phyloP scores from a whole-genome alignment of 1,140 invertebrate species.

The Tenebrio molitor region DNA sequence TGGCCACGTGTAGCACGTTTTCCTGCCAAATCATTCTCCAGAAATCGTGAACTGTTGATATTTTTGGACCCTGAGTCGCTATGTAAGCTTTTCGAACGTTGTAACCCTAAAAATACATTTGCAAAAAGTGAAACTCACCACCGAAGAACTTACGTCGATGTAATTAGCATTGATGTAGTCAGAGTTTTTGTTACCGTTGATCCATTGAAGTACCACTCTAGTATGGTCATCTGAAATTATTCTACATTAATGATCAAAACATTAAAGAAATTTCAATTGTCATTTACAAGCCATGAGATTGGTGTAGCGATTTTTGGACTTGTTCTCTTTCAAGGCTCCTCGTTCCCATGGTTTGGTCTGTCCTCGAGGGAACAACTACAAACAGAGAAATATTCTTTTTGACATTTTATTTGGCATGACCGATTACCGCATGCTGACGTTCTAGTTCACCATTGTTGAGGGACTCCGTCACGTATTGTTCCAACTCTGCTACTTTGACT shows the following conservation, averaged over 20 bases:
- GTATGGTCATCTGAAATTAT: conserved; percentile 79
- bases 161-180: conserved; percentile 53
- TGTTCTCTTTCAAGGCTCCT: conserved; percentile 67
- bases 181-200: conserved; percentile 58
- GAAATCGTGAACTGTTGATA: conserved; percentile 80
- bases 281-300: conserved; percentile 82
- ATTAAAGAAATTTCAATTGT: background rate
- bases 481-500: conserved; percentile 40
- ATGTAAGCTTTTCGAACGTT: conserved; percentile 78
- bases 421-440: conserved; percentile 42
- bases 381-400: background rate
- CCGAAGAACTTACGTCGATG: conserved; percentile 53
- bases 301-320: conserved; percentile 83
- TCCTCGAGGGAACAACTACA: conserved; percentile 58
- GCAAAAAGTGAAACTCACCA: conserved; percentile 1
- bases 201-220: conserved; percentile 76
- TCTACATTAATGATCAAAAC: background rate
- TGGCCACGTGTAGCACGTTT: conserved; percentile 79
- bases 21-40: conserved; percentile 87
- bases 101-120: conserved; percentile 71
- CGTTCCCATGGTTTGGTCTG: conserved; percentile 53
- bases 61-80: conserved; percentile 85
- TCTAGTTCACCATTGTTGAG: conserved; percentile 47
- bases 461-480: conserved; percentile 46
- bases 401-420: background rate